A percentile compares a stretch with the other conserved stretches of the same genome.
phyloP scores from a whole-genome alignment of 2,888 invertebrate species.

The Apamea crenata region DNA sequence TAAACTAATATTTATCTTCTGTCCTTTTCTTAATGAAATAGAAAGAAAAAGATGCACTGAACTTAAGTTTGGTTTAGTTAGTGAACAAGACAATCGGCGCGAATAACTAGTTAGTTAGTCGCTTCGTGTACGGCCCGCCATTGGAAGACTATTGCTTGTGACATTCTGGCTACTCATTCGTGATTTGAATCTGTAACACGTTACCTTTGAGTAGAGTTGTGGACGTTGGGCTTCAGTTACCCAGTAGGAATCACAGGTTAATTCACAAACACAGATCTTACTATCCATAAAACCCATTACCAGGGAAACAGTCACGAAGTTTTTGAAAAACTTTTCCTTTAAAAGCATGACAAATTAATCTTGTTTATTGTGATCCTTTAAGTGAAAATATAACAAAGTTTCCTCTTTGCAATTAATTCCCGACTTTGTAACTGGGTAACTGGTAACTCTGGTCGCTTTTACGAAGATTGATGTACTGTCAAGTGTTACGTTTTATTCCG shows the following conservation, averaged over 20 bases:
- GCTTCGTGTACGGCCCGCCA: background rate
- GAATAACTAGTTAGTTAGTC: background rate
- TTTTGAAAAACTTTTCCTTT: conserved; percentile 6
- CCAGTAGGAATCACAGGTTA: background rate
- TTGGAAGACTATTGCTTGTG: background rate
- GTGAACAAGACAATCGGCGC: no score
- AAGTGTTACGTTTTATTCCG: conserved; percentile 48
- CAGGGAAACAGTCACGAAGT: background rate
- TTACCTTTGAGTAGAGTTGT: background rate
- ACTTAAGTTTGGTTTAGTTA: no score
- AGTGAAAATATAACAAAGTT: conserved; percentile 60
- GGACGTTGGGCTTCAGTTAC: background rate
- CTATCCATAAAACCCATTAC: background rate
- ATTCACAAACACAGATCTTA: background rate
- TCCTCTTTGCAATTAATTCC: conserved; percentile 57
- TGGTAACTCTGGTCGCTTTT: conserved; percentile 35
- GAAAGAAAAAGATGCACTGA: no score
- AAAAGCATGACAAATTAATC: conserved; percentile 51
- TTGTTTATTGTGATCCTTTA: conserved; percentile 53
- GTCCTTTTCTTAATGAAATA: no score
- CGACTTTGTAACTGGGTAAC: conserved; percentile 50
- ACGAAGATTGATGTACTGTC: conserved; percentile 58
- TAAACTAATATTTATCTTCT: no score
- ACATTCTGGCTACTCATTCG: no score
- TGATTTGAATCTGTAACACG: background rate